Evolutionary conservation across 2,888 invertebrate genomes (phyloP).

Genomic region (Drosophila koepferae): DNA sequence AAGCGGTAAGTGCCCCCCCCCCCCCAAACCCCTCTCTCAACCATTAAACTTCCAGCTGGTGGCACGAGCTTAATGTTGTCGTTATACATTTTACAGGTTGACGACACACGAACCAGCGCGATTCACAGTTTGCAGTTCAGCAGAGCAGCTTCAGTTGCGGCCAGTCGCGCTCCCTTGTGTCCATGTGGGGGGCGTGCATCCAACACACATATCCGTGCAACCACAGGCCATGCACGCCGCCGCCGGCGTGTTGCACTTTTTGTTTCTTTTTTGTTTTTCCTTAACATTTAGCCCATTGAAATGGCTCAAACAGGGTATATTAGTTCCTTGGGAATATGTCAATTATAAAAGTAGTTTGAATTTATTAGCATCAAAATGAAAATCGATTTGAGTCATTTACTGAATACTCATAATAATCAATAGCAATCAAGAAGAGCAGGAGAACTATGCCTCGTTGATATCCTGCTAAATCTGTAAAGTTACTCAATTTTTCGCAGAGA

Average conservation of each 20-base stretch:
- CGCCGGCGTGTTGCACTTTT: conserved; percentile 53
- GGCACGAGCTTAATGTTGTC: conserved; percentile 80
- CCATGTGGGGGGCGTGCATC: conserved; percentile 62
- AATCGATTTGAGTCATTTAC: not conserved
- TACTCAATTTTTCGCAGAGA: too few relatives aligned
- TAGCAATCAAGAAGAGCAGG: not conserved
- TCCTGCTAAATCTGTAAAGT: too few relatives aligned
- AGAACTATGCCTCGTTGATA: too few relatives aligned
- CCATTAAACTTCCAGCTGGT: conserved; percentile 61
- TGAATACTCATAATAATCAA: not conserved
- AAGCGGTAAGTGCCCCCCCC: conserved; percentile 43
- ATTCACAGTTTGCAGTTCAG: conserved; percentile 12
- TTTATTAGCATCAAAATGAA: not conserved
- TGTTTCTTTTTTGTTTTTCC: not conserved
- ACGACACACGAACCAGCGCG: conserved; percentile 55
- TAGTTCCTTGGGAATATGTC: too few relatives aligned
- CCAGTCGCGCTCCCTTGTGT: conserved; percentile 31
- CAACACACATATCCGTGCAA: conserved; percentile 53
- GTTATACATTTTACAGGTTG: conserved; percentile 80
- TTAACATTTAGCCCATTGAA: not conserved
- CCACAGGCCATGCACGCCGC: conserved; percentile 68
- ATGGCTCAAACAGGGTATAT: not conserved
- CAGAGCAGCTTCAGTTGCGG: conserved; percentile 8
- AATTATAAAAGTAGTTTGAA: not conserved
- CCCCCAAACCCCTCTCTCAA: not conserved